Base-by-base conservation (phyloP, 2,888 invertebrate genomes). In the Lasioglossum lativentre region DNA sequence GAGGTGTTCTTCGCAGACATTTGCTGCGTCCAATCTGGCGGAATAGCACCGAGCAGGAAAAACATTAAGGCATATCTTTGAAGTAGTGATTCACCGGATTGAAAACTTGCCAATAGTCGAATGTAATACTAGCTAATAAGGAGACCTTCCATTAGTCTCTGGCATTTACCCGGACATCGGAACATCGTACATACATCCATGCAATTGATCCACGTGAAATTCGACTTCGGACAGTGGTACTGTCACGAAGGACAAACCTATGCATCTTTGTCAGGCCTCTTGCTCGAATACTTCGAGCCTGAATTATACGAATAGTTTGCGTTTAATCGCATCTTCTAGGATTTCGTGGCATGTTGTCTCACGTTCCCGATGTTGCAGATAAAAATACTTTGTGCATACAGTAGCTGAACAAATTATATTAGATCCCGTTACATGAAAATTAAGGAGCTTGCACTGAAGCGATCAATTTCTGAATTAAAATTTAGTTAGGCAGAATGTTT, bases 81-180 rank as follows among this genome's bases (percentile, higher is more conserved):
- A 66, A 19, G 1, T 23, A 34, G 66, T 66, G 66, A 66, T 66
- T 66, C 66, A 66, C 19, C 66, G 34, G 19, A 34, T 66, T 66
- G 66, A 66, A 66, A 30, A 8, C 19, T 19, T 75, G 80, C 80
- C 80, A 80, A 52, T 27, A 23, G n/a, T 12, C 40, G 71, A 14
- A 45, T 34, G 47, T 47, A 42, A 75, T 40, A n/a, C 56, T 59
- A 70, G 70, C 75, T 75, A 75, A 75, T 52, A 56, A 47, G 68
- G 80, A 66, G 38, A 38, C 52, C 45, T 74, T 45, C 42, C 52
- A 40, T 66, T 45, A 71, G 38, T 40, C 47, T 74, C 47, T 59
- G 72, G 30, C 74, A 45, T 38, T 38, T 40, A n/a, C n/a, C 10
- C 19, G 23, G 66, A 66, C 34, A 34, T 34, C 34, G 30, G 66